These are phyloP conservation scores for Anastrepha obliqua DNA, from an alignment of 1,140 invertebrate species.

Conservation along the genomic window DNA sequence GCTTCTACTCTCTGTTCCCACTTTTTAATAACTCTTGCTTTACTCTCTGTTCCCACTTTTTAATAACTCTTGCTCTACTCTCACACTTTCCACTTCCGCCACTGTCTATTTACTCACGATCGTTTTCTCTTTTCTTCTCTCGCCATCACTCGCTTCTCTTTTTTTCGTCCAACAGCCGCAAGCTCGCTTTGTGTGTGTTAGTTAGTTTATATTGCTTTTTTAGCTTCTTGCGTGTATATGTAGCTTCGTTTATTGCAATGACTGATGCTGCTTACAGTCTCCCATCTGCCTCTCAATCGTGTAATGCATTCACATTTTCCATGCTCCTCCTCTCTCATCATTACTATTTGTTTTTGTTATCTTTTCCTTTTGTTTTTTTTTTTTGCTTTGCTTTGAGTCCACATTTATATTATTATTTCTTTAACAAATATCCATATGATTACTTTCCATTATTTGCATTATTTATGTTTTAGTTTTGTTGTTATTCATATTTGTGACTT, in stretches of 20 bases:
- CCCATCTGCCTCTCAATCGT: not conserved
- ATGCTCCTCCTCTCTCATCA: not conserved
- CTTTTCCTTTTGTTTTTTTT: too few species aligned
- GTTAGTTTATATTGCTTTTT: not conserved
- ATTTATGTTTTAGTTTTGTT: not conserved
- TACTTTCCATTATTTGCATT: constrained; percentile 26
- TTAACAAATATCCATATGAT: constrained; percentile 35
- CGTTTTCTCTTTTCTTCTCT: too few species aligned
- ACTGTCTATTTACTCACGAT: too few species aligned
- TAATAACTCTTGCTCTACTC: too few species aligned
- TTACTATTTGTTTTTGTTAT: too few species aligned
- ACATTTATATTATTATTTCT: not conserved
- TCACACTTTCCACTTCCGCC: too few species aligned
- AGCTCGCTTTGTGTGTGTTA: not conserved
- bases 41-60: too few species aligned
- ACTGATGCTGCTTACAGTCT: not conserved
- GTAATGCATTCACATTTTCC: not conserved
- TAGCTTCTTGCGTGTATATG: not conserved
- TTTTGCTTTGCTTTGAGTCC: not conserved
- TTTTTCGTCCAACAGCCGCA: not conserved
- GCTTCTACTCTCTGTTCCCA: too few species aligned
- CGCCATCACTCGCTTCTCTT: not conserved
- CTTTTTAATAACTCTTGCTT: too few species aligned
- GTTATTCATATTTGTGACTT: not conserved
- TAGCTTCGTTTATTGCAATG: not conserved